Evolutionary conservation across 2,797 vertebrate species (phyloP), one percentile per base, ranked within the genome.

Genomic region (Spinibarbus caldwelli): DNA sequence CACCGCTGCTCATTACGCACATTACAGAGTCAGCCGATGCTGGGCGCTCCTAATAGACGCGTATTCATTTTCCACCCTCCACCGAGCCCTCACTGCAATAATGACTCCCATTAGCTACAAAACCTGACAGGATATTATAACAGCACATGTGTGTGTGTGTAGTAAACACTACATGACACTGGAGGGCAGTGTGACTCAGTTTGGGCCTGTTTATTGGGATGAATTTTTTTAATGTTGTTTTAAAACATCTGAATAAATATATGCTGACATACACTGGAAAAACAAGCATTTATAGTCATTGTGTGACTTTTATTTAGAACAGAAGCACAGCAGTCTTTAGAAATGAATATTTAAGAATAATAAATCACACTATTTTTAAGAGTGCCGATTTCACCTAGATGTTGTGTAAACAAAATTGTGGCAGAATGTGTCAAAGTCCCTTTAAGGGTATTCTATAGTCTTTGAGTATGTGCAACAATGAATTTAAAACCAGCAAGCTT

Each of bases 1-100:
- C 80, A 31, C 66, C 41, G 6, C 67, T 31, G 62, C 70, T 85
- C 86, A 85, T 89, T 89, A 86, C n/a, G 5, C 34, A 80, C 79
- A 80, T 26, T 41, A 82, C n/a, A 43, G 68, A 80, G 82, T 49
- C 49, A 41, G 34, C 23, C 21, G 41, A 52, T 12, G 41, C 38
- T 31, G 15, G 38, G n/a, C 43, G 10, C 31, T 67, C 66, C 41
- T 78, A 80, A 85, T 43, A 41, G 49, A 77, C 45, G 3, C 71
- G 66, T 85, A 72, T 43, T 78, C 54, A 70, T 71, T 78, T 68
- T 70, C 82, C 82, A 66, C 36, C 45, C 54, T 79, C 68, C 80
- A 43, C 67, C 29, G 76, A 86, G 76, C 67, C n/a, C 67, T 12
- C 23, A 21, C n/a, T n/a, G 26, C 82, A 26, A 26, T 81, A 47